A percentile compares a stretch with the other conserved stretches of the same genome.
Conservation (phyloP, 2,888 invertebrate genomes). For the Sussaba pulchella region DNA sequence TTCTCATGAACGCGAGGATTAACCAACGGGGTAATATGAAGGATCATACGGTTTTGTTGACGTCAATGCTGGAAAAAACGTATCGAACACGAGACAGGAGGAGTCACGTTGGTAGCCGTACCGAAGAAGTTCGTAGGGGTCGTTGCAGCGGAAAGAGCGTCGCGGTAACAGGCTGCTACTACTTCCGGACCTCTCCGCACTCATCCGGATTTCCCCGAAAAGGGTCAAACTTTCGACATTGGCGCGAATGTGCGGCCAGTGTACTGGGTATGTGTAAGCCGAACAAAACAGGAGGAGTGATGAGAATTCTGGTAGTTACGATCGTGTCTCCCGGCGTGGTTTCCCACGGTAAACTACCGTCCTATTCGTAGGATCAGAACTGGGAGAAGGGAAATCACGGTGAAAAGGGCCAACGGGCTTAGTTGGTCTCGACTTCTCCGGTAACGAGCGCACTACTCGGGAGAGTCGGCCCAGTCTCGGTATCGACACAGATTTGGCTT, state of each 20-base stretch:
- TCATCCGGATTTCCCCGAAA: conserved; percentile 40
- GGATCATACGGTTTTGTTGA: conserved; percentile 39
- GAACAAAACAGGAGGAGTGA: background rate
- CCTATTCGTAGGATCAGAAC: background rate
- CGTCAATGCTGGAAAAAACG: conserved; percentile 7
- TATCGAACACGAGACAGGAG: conserved; percentile 31
- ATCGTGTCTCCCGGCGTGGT: conserved; percentile 36
- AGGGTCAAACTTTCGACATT: conserved; percentile 24
- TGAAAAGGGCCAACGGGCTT: conserved; percentile 3
- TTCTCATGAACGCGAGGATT: conserved; percentile 13
- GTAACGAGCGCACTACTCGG: conserved; percentile 16
- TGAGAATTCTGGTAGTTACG: conserved; percentile 10
- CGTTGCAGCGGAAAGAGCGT: conserved; percentile 42
- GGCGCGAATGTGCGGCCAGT: background rate
- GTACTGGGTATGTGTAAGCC: background rate
- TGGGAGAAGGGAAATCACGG: background rate
- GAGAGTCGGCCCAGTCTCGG: background rate
- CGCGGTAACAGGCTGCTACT: conserved; percentile 45
- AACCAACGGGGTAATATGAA: conserved; percentile 35
- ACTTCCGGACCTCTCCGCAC: conserved; percentile 33
- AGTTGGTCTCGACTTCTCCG: conserved; percentile 32
- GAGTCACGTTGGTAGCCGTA: conserved; percentile 14
- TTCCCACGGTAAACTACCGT: conserved; percentile 8
- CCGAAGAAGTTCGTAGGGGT: conserved; percentile 28
- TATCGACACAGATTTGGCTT: conserved; percentile 48